Percentiles rank a stretch among this genome's conserved stretches.
phyloP scores from a whole-genome alignment of 2,888 invertebrate genomes.

The Brenthis ino region DNA sequence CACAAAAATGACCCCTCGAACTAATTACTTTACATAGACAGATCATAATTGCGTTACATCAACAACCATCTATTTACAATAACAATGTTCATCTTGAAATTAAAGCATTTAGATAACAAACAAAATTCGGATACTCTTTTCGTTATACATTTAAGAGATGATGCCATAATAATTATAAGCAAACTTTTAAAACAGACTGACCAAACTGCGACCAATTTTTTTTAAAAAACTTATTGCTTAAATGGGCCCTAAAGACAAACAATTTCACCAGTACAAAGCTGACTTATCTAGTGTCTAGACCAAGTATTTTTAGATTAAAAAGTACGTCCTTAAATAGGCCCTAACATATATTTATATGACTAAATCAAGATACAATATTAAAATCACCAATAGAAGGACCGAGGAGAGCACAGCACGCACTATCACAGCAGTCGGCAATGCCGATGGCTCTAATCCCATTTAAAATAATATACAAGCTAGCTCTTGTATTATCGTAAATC shows the following conservation, averaged over 20 bases:
- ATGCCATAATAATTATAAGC: neutral
- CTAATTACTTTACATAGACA: constrained; percentile 3
- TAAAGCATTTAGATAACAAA: constrained; percentile 11
- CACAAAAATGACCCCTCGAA: constrained; percentile 10
- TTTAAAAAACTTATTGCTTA: constrained; percentile 32
- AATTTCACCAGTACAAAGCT: constrained; percentile 57
- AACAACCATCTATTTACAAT: constrained; percentile 39
- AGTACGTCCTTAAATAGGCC: constrained; percentile 68
- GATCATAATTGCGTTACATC: constrained; percentile 22
- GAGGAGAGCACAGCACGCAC: constrained; percentile 76
- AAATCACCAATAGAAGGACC: constrained; percentile 45
- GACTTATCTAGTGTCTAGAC: constrained; percentile 50
- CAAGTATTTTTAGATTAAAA: constrained; percentile 49
- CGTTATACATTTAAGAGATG: constrained; percentile 5
- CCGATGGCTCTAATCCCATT: constrained; percentile 56
- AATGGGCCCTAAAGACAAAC: constrained; percentile 42
- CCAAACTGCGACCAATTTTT: constrained; percentile 34
- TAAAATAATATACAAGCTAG: constrained; percentile 26
- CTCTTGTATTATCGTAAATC: constrained; percentile 41
- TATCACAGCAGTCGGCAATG: constrained; percentile 75
- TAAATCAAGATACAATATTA: constrained; percentile 42
- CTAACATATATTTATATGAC: constrained; percentile 43
- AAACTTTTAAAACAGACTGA: constrained; percentile 26
- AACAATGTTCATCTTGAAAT: constrained; percentile 32
- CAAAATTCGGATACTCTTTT: constrained; percentile 9